Evolutionary conservation across 2,888 invertebrate genomes (phyloP).

Genomic region (Euproctis similis): DNA sequence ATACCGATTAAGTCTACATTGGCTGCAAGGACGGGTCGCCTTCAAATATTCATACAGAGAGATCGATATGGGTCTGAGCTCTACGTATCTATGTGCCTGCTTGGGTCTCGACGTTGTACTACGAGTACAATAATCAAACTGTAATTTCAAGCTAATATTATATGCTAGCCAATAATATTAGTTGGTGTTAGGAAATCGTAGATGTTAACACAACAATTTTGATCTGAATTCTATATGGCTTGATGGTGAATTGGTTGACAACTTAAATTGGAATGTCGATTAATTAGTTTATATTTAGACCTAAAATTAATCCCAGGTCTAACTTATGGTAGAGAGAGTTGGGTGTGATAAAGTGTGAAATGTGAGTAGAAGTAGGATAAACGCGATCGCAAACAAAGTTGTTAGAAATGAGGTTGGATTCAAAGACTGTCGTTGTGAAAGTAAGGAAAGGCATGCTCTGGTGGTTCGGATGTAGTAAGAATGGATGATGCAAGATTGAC

Average conservation of each 20-base stretch:
- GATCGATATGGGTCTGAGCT: constrained; percentile 65
- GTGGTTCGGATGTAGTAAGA: too few species aligned
- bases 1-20: constrained; percentile 34
- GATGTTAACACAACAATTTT: constrained; percentile 34
- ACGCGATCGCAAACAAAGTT: too few species aligned
- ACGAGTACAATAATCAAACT: constrained; percentile 57
- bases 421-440: too few species aligned
- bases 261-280: constrained; percentile 8
- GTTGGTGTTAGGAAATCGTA: constrained; percentile 21
- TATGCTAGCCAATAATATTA: constrained; percentile 38
- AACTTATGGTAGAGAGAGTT: too few species aligned
- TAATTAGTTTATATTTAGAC: constrained; percentile 1
- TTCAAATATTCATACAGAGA: constrained; percentile 70
- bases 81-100: constrained; percentile 45
- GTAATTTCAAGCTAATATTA: constrained; percentile 57
- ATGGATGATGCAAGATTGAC: too few species aligned
- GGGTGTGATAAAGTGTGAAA: too few species aligned
- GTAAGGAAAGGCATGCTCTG: too few species aligned
- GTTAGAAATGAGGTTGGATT: too few species aligned
- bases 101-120: constrained; percentile 46
- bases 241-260: constrained; percentile 6
- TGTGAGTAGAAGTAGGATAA: too few species aligned
- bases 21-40: constrained; percentile 54
- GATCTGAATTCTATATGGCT: constrained; percentile 18
- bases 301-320: too few species aligned